These are phyloP conservation scores for Xiphophorus couchianus DNA, from an alignment of 2,113 vertebrate species.

Conservation along the genomic window DNA sequence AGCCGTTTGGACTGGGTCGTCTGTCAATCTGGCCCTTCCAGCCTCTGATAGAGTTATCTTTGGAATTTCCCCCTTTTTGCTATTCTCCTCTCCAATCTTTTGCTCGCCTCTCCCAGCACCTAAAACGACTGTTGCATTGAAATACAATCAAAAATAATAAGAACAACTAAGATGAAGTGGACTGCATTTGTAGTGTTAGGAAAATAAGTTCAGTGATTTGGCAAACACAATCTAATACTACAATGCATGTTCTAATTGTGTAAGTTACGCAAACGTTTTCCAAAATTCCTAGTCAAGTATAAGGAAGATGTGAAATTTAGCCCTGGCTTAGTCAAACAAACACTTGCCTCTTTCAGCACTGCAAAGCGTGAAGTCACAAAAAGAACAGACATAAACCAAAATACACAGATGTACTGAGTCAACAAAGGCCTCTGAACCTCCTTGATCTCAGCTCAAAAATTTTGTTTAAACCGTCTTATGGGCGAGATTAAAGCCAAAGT, in stretches of 20 bases:
- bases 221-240: not conserved
- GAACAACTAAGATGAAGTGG: slow-evolving; percentile 20
- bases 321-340: slow-evolving; percentile 43
- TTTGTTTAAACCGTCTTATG: slow-evolving; percentile 64
- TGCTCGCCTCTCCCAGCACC: slow-evolving; percentile 11
- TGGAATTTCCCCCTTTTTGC: slow-evolving; percentile 73
- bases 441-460: slow-evolving; percentile 30
- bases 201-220: slow-evolving; percentile 15
- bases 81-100: slow-evolving; percentile 38
- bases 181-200: slow-evolving; percentile 28
- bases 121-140: slow-evolving; percentile 36
- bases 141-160: slow-evolving; percentile 17
- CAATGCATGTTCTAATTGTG: not conserved
- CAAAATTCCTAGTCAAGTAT: slow-evolving; percentile 1
- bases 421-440: slow-evolving; percentile 51
- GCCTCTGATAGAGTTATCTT: slow-evolving; percentile 65
- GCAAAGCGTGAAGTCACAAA: slow-evolving; percentile 23
- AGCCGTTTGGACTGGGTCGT: slow-evolving; percentile 60
- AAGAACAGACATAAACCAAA: slow-evolving; percentile 51
- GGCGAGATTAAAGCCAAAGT: slow-evolving; percentile 39
- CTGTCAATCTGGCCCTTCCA: slow-evolving; percentile 58
- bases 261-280: not conserved
- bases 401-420: slow-evolving; percentile 55
- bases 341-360: slow-evolving; percentile 32
- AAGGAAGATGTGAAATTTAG: slow-evolving; percentile 22